Base-by-base conservation (phyloP, 2,888 invertebrate genomes). In the Xanthostigma xanthostigma region DNA sequence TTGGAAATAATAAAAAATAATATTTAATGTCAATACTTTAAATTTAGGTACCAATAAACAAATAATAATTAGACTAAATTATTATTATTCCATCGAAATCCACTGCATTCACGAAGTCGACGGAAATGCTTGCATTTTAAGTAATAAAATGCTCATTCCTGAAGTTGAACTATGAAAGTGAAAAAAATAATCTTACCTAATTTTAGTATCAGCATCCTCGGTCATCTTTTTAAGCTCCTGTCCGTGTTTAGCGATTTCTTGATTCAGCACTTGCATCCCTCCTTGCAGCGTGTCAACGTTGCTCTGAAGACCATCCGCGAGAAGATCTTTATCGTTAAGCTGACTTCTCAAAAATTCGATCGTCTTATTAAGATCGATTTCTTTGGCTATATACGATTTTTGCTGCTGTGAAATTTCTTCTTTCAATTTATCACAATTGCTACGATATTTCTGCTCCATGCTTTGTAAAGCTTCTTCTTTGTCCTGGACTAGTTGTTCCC, bases 401-500 rank as follows among this genome's bases (percentile, higher is more conserved):
- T 66, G 64, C 56, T 65, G 66, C 14, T 59, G 62, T 44, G 61
- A 58, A 50, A 69, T 65, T 55, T 71, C 69, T 47, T 68, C 68
- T 55, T 69, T 69, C 41, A 70, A 54, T 35, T 64, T 65, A 54
- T 67, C 66, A 52, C 68, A 64, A 59, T 69, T 68, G 1, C 71
- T 69, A 9, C 72, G 64, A 58, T 78, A 79, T 57, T 79, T 77
- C 47, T 71, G 66, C 65, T 79, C 78, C 64, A 79, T 72, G 41
- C 74, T 63, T 48, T 72, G 64, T 10, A 80, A 67, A 40, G 78
- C 78, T 55, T 67, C 73, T 59, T 76, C 76, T 58, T 79, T 79
- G 61, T 80, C 79, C 45, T 68, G 65, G 62, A 76, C 74, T 53
- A 79, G 72, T 55, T 74, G 73, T 51, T 77, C 76, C 78, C 79